Evolutionary conservation across 2,888 invertebrate species (phyloP).

Genomic region (Lochmaea crataegi): DNA sequence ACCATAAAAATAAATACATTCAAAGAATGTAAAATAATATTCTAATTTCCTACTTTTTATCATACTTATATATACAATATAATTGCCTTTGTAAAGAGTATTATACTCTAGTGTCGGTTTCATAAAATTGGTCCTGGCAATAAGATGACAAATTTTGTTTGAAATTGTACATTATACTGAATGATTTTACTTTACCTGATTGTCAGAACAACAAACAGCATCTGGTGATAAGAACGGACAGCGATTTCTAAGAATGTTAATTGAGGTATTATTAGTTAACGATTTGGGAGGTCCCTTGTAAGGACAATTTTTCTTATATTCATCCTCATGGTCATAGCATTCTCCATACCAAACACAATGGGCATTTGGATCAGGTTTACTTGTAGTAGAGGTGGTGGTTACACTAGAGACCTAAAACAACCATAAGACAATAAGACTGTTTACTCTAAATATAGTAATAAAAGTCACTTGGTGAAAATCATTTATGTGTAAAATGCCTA

Average conservation of each 20-base stretch:
- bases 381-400: conserved; percentile 39
- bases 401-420: conserved; percentile 45
- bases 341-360: conserved; percentile 81
- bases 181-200: conserved; percentile 67
- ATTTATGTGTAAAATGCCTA: no score
- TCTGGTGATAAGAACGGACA: conserved; percentile 71
- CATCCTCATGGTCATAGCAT: conserved; percentile 66
- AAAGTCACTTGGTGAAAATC: no score
- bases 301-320: conserved; percentile 68
- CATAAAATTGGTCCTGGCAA: no score
- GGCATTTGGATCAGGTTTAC: conserved; percentile 53
- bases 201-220: conserved; percentile 74
- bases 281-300: conserved; percentile 73
- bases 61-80: no score
- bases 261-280: conserved; percentile 62
- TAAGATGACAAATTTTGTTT: no score
- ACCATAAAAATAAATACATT: no score
- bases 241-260: conserved; percentile 71
- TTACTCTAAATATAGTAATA: neutral
- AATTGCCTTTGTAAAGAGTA: no score
- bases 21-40: no score
- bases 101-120: no score
- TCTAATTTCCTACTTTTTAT: no score
- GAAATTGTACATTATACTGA: neutral
- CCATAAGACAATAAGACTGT: neutral